Conservation (phyloP, 2,797 vertebrate species). For the Brotula barbata region DNA sequence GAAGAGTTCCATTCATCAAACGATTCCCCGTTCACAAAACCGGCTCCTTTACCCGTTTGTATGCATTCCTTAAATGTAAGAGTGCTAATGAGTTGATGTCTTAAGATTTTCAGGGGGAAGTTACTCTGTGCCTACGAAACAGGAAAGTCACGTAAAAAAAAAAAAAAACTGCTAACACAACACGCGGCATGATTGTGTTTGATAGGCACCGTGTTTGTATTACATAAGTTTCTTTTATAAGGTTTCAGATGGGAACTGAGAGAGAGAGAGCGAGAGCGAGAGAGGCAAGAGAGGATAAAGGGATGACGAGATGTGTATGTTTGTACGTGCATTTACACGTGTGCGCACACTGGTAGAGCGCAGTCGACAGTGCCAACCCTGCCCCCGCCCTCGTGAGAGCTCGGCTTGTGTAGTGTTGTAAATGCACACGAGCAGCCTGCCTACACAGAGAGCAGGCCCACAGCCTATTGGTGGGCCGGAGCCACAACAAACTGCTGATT, state of each 20-base stretch:
- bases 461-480: slow-evolving; percentile 60
- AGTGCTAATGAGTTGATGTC: too few relatives aligned
- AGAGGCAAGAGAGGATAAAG: slow-evolving; percentile 8
- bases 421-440: slow-evolving; percentile 56
- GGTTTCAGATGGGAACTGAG: not conserved
- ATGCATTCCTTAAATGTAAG: not conserved
- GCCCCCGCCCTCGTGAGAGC: slow-evolving; percentile 32
- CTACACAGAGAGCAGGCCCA: slow-evolving; percentile 56
- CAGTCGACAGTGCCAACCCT: slow-evolving; percentile 29
- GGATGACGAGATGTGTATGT: not conserved
- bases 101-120: not conserved
- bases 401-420: slow-evolving; percentile 37
- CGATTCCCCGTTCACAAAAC: too few relatives aligned
- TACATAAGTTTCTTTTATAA: slow-evolving; percentile 6
- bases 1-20: too few relatives aligned
- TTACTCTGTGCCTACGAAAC: not conserved
- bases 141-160: slow-evolving; percentile 10
- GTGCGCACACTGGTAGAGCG: slow-evolving; percentile 18
- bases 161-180: slow-evolving; percentile 13
- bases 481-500: slow-evolving; percentile 70
- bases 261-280: not conserved
- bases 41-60: not conserved
- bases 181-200: not conserved
- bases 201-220: not conserved
- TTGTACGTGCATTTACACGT: not conserved